phyloP scores from a whole-genome alignment of 2,888 invertebrate species.

The Deroplatys truncata region DNA sequence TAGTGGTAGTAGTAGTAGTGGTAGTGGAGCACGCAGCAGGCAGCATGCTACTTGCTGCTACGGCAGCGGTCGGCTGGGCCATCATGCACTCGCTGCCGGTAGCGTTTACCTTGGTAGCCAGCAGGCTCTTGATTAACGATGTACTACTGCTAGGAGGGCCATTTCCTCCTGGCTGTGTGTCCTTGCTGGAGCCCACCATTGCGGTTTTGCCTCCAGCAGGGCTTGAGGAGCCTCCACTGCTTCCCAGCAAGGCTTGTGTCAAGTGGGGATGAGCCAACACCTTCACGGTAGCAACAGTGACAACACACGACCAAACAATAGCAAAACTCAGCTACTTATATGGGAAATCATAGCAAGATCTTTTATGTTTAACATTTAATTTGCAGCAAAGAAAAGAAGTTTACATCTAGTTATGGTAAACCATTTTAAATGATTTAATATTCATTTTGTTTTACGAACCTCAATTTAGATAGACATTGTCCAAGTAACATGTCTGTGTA shows the following conservation, averaged over 20 bases:
- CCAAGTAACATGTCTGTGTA: too few relatives aligned
- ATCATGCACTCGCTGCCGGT: constrained; percentile 23
- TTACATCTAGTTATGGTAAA: not conserved
- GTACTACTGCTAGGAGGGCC: constrained; percentile 48
- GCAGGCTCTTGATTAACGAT: constrained; percentile 86
- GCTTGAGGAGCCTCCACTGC: constrained; percentile 23
- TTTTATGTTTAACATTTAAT: not conserved
- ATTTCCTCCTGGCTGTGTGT: constrained; percentile 34
- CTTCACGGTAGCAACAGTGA: constrained; percentile 40
- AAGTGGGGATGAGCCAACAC: constrained; percentile 59
- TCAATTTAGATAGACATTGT: too few relatives aligned
- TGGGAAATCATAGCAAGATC: not conserved
- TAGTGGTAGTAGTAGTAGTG: constrained; percentile 8
- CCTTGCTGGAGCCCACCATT: constrained; percentile 39
- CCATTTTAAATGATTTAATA: too few relatives aligned
- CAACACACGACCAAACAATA: constrained; percentile 19
- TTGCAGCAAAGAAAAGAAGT: not conserved
- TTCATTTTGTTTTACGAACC: too few relatives aligned
- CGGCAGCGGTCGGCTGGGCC: constrained; percentile 1
- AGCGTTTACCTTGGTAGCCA: constrained; percentile 88
- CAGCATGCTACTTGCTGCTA: constrained; percentile 29
- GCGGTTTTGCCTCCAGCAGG: not conserved
- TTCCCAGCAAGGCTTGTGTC: constrained; percentile 54
- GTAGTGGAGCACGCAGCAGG: constrained; percentile 5
- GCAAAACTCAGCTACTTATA: constrained; percentile 5